phyloP scores from a whole-genome alignment of 2,113 vertebrate genomes.

The Calypte anna region DNA sequence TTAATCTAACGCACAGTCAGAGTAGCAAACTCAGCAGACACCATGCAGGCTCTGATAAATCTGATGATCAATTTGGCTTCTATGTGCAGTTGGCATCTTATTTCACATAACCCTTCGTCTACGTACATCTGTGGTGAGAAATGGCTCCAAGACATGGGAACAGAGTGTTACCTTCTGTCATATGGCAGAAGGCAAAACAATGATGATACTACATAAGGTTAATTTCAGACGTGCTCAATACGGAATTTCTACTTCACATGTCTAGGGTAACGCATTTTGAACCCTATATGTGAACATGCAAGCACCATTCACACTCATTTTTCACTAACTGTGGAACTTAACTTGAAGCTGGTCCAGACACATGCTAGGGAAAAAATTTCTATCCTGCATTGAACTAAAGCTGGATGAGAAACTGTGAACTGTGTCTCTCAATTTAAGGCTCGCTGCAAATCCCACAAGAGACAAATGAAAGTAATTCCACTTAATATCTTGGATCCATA shows the following conservation, averaged over 20 bases:
- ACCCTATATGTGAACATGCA: rapidly evolving
- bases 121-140: not conserved
- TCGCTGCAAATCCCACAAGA: not conserved
- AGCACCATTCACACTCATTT: not conserved
- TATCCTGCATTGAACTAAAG: not conserved
- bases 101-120: not conserved
- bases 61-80: conserved; percentile 4
- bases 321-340: not conserved
- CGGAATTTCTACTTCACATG: not conserved
- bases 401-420: not conserved
- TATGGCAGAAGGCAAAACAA: conserved; percentile 2
- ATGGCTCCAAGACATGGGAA: not conserved
- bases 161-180: conserved; percentile 22
- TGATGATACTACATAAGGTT: not conserved
- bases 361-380: not conserved
- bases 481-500: not conserved
- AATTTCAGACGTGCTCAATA: not conserved
- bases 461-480: not conserved
- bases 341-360: not conserved
- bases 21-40: not conserved
- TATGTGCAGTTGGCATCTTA: not conserved
- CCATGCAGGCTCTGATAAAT: not conserved
- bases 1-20: not conserved
- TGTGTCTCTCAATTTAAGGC: not conserved
- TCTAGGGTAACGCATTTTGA: not conserved